Base-by-base conservation (phyloP, 2,797 vertebrate genomes). In the Varecia variegata region DNA sequence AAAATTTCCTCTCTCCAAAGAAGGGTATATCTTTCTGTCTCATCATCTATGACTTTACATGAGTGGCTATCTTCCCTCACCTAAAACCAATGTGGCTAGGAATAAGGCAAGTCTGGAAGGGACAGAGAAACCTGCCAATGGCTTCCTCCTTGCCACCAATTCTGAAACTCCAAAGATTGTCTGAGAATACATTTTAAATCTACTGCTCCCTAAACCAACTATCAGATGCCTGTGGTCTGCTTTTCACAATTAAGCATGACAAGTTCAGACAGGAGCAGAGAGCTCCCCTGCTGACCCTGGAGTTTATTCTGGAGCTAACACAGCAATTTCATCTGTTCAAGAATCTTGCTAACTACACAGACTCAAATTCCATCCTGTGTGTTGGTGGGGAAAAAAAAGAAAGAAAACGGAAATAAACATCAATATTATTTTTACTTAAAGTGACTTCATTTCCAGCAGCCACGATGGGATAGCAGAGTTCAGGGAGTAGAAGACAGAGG, bases 181-280 rank as follows among this genome's bases (percentile, higher is more conserved):
- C 43, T 50, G 15, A 92, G 54, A 92, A 76, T 1, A 2, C 12
- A 73, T n/a, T 87, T 82, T 35, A 92, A 47, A 47, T 35, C 32
- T 67, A 85, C 17, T 79, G 12, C 9, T 92, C 35, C 77, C 43
- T 90, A 38, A 54, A 71, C 68, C 56, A 90, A 52, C 25, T 60
- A 71, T 68, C 58, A 81, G 50, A n/a, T 43, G 20, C 79, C 77
- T 82, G 56, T 45, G 10, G 45, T 92, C 77, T 70, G n/a, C 30
- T 77, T 89, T 52, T 83, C 40, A 88, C 1, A 0, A 45, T 52
- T 47, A 84, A 65, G 43, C 25, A 68, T n/a, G 50, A 79, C 79
- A 86, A 88, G 20, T 83, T 93, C 70, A 94, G 88, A 71, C 10
- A 92, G 5, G 4, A 86, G 81, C n/a, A 93, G 25, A 95, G 15